A percentile compares a stretch with the other conserved stretches of the same genome.
Conservation (phyloP, 64 coral and sea anemone species). For the Acropora tenuis region DNA sequence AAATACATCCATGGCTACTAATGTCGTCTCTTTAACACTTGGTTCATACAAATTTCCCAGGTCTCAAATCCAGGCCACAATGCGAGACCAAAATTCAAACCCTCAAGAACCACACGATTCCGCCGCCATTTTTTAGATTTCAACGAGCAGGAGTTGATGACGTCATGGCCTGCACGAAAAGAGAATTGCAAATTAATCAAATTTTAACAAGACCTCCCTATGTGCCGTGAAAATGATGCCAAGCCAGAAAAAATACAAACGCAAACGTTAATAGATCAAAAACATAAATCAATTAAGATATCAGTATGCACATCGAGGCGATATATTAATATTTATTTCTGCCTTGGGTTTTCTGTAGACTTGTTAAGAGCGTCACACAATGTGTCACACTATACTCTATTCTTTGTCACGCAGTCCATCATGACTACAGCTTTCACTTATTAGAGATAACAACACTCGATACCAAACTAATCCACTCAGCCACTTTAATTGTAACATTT, state of each 20-base stretch:
- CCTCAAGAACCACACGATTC: not conserved
- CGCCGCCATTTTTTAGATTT: conserved; percentile 38
- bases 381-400: not conserved
- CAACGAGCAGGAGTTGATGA: conserved; percentile 21
- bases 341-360: not conserved
- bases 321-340: not conserved
- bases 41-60: not conserved
- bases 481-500: too few relatives aligned
- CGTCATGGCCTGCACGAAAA: conserved; percentile 11
- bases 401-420: not conserved
- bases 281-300: not conserved
- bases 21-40: not conserved
- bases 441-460: too few relatives aligned
- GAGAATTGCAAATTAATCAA: conserved; percentile 57
- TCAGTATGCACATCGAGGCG: not conserved
- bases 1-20: conserved; percentile 14
- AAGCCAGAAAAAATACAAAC: not conserved
- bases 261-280: not conserved
- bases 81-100: too few relatives aligned
- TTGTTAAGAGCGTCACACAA: conserved; percentile 1
- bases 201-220: not conserved
- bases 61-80: not conserved
- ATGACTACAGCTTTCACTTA: too few relatives aligned
- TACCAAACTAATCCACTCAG: too few relatives aligned
- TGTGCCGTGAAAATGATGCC: not conserved